Evolutionary conservation across 2,797 vertebrate species (phyloP), one percentile per base, ranked within the genome.

Genomic region (Pterois miles): DNA sequence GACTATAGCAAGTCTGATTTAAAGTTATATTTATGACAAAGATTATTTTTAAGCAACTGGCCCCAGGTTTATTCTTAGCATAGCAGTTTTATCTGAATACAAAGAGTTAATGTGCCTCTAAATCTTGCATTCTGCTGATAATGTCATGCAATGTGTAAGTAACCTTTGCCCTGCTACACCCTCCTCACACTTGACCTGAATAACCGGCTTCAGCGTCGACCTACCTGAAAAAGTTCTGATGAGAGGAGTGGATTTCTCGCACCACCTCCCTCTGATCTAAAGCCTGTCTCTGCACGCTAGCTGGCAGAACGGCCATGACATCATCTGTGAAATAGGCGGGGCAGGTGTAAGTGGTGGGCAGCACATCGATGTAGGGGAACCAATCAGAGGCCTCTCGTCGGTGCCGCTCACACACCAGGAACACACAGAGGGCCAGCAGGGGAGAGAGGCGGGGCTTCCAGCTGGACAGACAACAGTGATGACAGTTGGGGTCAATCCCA

Each of bases 261-360:
- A 99, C 90, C 0, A 1, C 65, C 6, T 29, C 78, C 83, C 88
- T 95, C 92, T 99, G 98, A 71, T 96, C 94, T 6, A 71, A 9
- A 8, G 96, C 96, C 82, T 91, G 94, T 20, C 80, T 82, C 62
- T 70, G 87, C 60, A 98, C 78, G 3, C 91, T 71, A 14, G 48
- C 2, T 0, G 98, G 97, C 46, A 99, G 91, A 8, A 96, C 90
- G 3, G 76, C 78, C 31, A 96, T 69, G 50, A 94, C 91, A 0
- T 92, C 91, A 0, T 93, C 88, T 0, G 94, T 87, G 88, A 96
- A 95, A 71, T 95, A 97, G 11, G 93, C 94, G 1, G 97, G 96
- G 72, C 98, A 99, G 10, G 95, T 96, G 85, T 98, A 99, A 0
- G 93, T 29, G 31, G 83, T n/a, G 2, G 98, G 98, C 9, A 99